Evolutionary conservation across 2,888 invertebrate genomes (phyloP).

Genomic region (Hydriomena furcata): DNA sequence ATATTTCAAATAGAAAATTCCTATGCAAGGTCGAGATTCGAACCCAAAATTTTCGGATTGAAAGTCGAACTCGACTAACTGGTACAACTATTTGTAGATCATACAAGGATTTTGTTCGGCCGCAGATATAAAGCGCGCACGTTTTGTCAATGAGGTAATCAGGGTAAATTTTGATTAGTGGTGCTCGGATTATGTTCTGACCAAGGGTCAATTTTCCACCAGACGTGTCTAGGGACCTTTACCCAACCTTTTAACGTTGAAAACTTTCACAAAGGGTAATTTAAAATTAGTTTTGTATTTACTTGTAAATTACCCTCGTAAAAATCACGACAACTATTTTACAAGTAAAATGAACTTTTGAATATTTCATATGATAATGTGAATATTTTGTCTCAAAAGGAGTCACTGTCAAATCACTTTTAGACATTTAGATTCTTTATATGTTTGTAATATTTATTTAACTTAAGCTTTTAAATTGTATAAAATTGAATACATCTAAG

Average conservation of each 20-base stretch:
- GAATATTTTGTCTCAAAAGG: neutral
- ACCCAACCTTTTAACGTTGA: constrained; percentile 23
- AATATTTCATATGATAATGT: neutral
- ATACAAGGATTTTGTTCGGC: too few relatives aligned
- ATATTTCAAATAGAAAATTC: too few relatives aligned
- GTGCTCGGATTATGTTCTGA: constrained; percentile 8
- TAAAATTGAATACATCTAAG: too few relatives aligned
- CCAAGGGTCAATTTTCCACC: constrained; percentile 28
- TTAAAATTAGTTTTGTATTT: constrained; percentile 18
- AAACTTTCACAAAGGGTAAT: constrained; percentile 25
- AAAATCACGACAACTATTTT: constrained; percentile 16
- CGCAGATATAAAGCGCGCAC: too few relatives aligned
- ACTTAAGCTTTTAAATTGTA: too few relatives aligned
- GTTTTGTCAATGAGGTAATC: neutral
- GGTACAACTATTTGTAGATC: too few relatives aligned
- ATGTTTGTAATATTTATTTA: too few relatives aligned
- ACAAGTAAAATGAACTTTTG: constrained; percentile 6
- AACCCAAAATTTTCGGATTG: too few relatives aligned
- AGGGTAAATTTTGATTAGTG: neutral
- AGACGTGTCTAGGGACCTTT: constrained; percentile 23
- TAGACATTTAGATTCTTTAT: too few relatives aligned
- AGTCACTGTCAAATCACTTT: too few relatives aligned
- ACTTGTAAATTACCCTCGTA: constrained; percentile 16
- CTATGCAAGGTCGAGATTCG: too few relatives aligned
- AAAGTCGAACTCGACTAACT: too few relatives aligned